Evolutionary conservation across 2,888 invertebrate species (phyloP).

Genomic region (Trissolcus japonicus): DNA sequence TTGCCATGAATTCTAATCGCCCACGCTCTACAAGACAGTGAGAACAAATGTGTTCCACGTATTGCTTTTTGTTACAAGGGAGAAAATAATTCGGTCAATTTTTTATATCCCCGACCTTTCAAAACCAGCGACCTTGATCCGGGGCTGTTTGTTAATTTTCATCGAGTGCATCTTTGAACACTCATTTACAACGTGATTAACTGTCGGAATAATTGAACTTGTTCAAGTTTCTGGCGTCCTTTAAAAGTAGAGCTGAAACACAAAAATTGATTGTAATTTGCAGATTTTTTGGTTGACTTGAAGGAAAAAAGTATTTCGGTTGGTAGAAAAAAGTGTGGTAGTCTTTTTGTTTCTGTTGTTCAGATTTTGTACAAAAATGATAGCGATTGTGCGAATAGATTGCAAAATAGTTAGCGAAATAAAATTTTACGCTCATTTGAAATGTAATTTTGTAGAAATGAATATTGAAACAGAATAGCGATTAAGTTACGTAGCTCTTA

Average conservation of each 20-base stretch:
- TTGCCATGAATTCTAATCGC: conserved; percentile 2
- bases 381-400: too few relatives aligned
- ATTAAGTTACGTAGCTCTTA: conserved; percentile 1
- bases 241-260: too few relatives aligned
- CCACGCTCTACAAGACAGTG: conserved; percentile 14
- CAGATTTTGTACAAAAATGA: too few relatives aligned
- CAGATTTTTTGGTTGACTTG: too few relatives aligned
- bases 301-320: too few relatives aligned
- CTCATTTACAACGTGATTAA: conserved; percentile 8
- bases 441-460: background rate
- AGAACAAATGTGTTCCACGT: conserved; percentile 11
- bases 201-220: too few relatives aligned
- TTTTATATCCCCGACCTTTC: conserved; percentile 36
- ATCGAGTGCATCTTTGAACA: conserved; percentile 4
- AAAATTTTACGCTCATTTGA: background rate
- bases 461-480: background rate
- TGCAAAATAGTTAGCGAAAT: too few relatives aligned
- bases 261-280: too few relatives aligned
- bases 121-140: conserved; percentile 21
- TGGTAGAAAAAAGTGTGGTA: too few relatives aligned
- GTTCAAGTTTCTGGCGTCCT: too few relatives aligned
- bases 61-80: background rate
- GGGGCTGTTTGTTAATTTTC: conserved; percentile 14
- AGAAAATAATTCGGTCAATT: conserved; percentile 32
- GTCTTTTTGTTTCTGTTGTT: too few relatives aligned